Base-by-base conservation (phyloP, 1,140 invertebrate genomes). In the Hypothenemus hampei region DNA sequence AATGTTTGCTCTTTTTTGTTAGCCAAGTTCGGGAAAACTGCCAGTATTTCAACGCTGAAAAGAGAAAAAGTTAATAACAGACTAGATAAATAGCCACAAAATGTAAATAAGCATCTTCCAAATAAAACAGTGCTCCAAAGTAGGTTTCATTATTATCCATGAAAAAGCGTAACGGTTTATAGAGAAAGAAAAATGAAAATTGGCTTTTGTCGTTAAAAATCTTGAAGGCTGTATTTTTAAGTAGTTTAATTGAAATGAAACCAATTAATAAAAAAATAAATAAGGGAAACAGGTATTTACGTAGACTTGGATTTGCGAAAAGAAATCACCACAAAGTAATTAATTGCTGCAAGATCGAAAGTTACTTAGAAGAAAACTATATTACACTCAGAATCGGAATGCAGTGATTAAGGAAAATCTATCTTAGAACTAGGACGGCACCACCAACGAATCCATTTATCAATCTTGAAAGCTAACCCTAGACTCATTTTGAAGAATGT, bases 381-480 rank as follows among this genome's bases (percentile, higher is more conserved):
- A 39, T 49, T 36, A 36, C 24, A 13, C 3, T 35, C 19, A 15
- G 46, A 49, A 49, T 22, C 33, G 44, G 33, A 49, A 49, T 49
- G 46, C 46, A 37, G 46, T 49, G 46, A 49, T 49, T 49, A 49
- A 23, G 29, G 46, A 22, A 26, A 39, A 49, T 49, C 33, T 49
- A 49, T 49, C 46, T 49, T 49, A 21, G 21, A 49, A 49, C 29
- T 49, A 36, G 46, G 29, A 49, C 33, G 35, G 49, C 40, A 43
- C 22, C 49, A 52, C 19, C n/a, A 33, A 26, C 35, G 43, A 52
- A 29, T 22, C 22, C 49, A 52, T 52, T 52, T 43, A 52, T 52
- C 49, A 52, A 52, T 52, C 36, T 16, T 41, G 49, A 44, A 52
- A 43, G 49, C 26, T n/a, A 35, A 44, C 36, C 49, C 36, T 26